These are phyloP conservation scores for Porites australiensis DNA, from an alignment of 64 coral and sea anemone genomes.

Conservation along the genomic window DNA sequence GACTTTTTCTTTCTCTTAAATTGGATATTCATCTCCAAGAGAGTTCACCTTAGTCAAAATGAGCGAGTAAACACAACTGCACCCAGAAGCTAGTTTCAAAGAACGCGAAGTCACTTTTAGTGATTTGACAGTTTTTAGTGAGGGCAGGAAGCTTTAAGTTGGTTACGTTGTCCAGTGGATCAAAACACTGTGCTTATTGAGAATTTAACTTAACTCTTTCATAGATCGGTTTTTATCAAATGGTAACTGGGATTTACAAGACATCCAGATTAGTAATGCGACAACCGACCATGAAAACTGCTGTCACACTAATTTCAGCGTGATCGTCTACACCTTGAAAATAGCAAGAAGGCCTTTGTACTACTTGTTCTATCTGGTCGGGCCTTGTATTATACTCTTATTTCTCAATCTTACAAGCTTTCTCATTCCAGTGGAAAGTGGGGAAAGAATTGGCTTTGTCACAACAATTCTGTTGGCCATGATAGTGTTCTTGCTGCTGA, in stretches of 20 bases:
- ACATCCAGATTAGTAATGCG: background rate
- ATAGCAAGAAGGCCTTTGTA: slow-evolving; percentile 42
- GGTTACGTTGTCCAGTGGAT: too few species aligned
- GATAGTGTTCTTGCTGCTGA: slow-evolving; percentile 54
- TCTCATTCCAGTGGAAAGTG: too few species aligned
- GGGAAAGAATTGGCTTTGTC: slow-evolving; percentile 44
- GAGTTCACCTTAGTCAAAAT: too few species aligned
- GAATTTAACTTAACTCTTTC: background rate
- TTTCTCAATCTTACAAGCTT: slow-evolving; percentile 22
- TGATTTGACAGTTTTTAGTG: too few species aligned
- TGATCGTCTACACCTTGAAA: slow-evolving; percentile 6
- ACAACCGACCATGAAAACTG: slow-evolving; percentile 51
- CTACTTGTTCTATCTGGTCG: slow-evolving; percentile 39
- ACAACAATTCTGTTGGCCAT: slow-evolving; percentile 65
- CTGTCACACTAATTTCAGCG: slow-evolving; percentile 33
- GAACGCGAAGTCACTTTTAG: too few species aligned
- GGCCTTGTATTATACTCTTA: slow-evolving; percentile 17
- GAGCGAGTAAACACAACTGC: too few species aligned
- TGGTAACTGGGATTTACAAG: slow-evolving; percentile 46
- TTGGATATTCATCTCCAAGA: too few species aligned
- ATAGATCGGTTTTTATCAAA: slow-evolving; percentile 52
- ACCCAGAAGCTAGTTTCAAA: too few species aligned
- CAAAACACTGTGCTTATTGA: too few species aligned
- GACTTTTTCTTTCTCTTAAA: too few species aligned
- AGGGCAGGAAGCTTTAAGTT: too few species aligned